Evolutionary conservation across 2,888 invertebrate species (phyloP).

Genomic region (Hydropsyche betteni): DNA sequence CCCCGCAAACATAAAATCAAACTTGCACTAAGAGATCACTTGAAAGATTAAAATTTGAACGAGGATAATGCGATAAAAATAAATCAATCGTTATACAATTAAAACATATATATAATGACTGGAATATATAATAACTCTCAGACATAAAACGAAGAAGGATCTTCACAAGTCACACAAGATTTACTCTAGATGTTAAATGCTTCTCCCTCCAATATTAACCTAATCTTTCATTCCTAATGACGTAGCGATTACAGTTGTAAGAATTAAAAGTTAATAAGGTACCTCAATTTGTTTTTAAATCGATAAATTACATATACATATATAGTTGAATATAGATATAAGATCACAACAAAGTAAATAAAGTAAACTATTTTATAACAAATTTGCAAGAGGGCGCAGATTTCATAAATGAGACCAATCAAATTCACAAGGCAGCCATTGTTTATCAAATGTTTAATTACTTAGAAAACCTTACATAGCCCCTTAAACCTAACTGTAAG

Average conservation of each 20-base stretch:
- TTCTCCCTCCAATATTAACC: slow-evolving; percentile 44
- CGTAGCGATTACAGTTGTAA: slow-evolving; percentile 46
- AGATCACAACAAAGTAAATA: slow-evolving; percentile 52
- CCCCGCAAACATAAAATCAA: slow-evolving; percentile 43
- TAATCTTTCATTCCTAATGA: slow-evolving; percentile 49
- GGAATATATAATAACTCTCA: slow-evolving; percentile 43
- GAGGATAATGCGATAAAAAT: slow-evolving; percentile 46
- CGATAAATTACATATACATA: slow-evolving; percentile 48
- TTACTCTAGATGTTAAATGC: slow-evolving; percentile 43
- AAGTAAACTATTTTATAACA: slow-evolving; percentile 51
- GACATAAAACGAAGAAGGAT: slow-evolving; percentile 43
- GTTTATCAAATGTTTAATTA: slow-evolving; percentile 47
- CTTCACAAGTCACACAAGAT: slow-evolving; percentile 38
- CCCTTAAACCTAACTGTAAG: slow-evolving; percentile 51
- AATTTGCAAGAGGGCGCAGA: slow-evolving; percentile 41
- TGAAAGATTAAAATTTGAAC: slow-evolving; percentile 49
- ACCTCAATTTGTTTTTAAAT: slow-evolving; percentile 50
- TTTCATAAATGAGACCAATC: slow-evolving; percentile 35
- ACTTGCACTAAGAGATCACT: slow-evolving; percentile 49
- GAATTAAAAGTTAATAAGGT: slow-evolving; percentile 51
- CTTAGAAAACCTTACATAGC: slow-evolving; percentile 50
- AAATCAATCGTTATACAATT: slow-evolving; percentile 40
- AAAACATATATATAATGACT: slow-evolving; percentile 47
- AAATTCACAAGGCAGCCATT: slow-evolving; percentile 47
- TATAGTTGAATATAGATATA: slow-evolving; percentile 47